Base-by-base conservation (phyloP, 2,113 vertebrate species). In the Nymphicus hollandicus region DNA sequence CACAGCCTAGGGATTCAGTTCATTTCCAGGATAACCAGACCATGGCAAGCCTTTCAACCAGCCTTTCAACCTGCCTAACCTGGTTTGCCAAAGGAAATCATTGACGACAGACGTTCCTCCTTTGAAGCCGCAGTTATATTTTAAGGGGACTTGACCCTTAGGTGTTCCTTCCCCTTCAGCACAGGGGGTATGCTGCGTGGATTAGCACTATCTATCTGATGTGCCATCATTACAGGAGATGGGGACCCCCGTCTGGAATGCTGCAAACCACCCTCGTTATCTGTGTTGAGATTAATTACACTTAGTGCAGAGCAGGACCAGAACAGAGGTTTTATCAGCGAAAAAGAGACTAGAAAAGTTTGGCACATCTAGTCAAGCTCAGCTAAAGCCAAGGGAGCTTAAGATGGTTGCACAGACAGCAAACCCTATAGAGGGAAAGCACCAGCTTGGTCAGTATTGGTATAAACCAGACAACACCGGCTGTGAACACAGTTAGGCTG, bases 101-200 rank as follows among this genome's bases (percentile, higher is more conserved):
- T 1, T 84, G 76, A 74, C 3, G 2, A 33, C 1, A 74, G 80
- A 66, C 0, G 0, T 35, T 78, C 43, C 52, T 88, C n/a, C 83
- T 86, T 94, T 91, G 82, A 96, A 84, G 80, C 0, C 78, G 65
- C 43, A 55, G 71, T 71, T 89, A 53, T 74, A 92, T 83, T 90
- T 89, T 68, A 92, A 86, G 65, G 52, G 47, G 64, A 68, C 55
- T 68, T 91, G 55, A 79, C 65, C 65, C 61, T 65, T 63, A 7
- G 39, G 46, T 64, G 46, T 55, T 50, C n/a, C 56, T 87, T 90
- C 49, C 55, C 70, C 37, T 80, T 66, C 68, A 46, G 60, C 60
- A 49, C 14, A 43, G 39, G n/a, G 49, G 17, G 35, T n/a, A 10
- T 37, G 19, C 31, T 31, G 22, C 73, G 39, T 10, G 69, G 61